Base-by-base conservation (phyloP, 2,888 invertebrate species). In the Sipha maydis region DNA sequence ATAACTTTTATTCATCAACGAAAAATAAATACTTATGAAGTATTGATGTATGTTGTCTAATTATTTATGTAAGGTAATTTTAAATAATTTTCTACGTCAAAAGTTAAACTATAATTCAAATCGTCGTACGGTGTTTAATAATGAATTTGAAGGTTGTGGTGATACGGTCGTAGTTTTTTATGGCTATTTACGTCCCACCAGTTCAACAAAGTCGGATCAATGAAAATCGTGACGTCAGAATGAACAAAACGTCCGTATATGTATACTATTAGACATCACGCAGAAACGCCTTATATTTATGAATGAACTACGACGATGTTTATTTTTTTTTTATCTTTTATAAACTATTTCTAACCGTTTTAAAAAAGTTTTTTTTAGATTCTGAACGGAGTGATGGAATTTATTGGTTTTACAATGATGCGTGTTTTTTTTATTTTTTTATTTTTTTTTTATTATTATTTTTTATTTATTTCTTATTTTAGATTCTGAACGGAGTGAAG, bases 201-300 rank as follows among this genome's bases (percentile, higher is more conserved):
- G 19, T 21, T 56, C 8, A 1, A 17, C 48, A 7, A 21, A 71
- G 11, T 71, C 54, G 79, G 79, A 85, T 85, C 85, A 85, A 85
- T 85, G 85, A 85, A 85, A 25, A 21, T 11, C 1, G 34, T 85
- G 79, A 85, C 85, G 85, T 85, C 85, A 85, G 56, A 71, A 54
- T 56, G 11, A 56, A 11, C 11, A 61, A 38, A 61, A n/a, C 61
- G 7, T 54, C 11, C 54, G 71, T 31, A n/a, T 14, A 80, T 67
- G 38, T 38, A 41, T 48, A 28, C 48, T n/a, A 31, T 41, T 61
- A 61, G 21, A 61, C 25, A 56, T 56, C 67, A 28, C 69, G 28
- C 41, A 8, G 28, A 28, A 21, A 83, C 34, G 31, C 17, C 34
- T 83, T 19, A 56, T 4, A 73, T 9, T 34, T 73, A 83, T 83